Evolutionary conservation across 2,888 invertebrate genomes (phyloP), one percentile per base, ranked within the genome.

Genomic region (Liposcelis brunnea): DNA sequence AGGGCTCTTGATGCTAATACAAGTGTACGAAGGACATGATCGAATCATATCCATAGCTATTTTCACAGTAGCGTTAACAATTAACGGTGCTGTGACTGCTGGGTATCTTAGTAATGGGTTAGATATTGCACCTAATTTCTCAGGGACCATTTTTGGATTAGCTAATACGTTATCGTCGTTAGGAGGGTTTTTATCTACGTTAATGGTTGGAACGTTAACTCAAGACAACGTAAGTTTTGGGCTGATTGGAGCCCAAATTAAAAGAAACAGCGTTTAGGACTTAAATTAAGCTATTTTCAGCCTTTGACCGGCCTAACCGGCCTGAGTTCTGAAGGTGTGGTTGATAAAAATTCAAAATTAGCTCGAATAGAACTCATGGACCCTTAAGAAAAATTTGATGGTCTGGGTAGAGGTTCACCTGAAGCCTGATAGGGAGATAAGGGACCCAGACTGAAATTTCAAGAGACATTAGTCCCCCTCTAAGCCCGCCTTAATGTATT

Each of bases 71-170:
- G 81, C 85, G 1, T 64, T 87, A 18, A 85, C 85, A 51, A 73
- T 85, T 55, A 86, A 86, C 61, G 89, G 89, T 15, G 84, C 80
- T 0, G 84, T 86, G 12, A 84, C 85, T 0, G 84, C 82, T 8
- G 87, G 87, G 1, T 87, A 86, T 61, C 70, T 86, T 21, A 80
- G 85, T 50, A 87, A 87, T 57, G 85, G 83, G 10, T 66, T 89
- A 18, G 87, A 89, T 55, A 85, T 89, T 54, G 86, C 87, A 2
- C 87, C 87, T 1, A 85, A 86, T 60, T 89, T 84, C 59, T 83
- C 85, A 44, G 83, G 89, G 1, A 87, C 87, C 1, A 85, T 89
- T 50, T 86, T 87, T 61, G 87, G 87, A 33, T 67, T 89, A 67
- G 85, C 86, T n/a, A 87, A 87, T 57, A 84, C 85, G 0, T 62